Conservation (phyloP, 2,888 invertebrate genomes). For the Heteromurus nitidus region DNA sequence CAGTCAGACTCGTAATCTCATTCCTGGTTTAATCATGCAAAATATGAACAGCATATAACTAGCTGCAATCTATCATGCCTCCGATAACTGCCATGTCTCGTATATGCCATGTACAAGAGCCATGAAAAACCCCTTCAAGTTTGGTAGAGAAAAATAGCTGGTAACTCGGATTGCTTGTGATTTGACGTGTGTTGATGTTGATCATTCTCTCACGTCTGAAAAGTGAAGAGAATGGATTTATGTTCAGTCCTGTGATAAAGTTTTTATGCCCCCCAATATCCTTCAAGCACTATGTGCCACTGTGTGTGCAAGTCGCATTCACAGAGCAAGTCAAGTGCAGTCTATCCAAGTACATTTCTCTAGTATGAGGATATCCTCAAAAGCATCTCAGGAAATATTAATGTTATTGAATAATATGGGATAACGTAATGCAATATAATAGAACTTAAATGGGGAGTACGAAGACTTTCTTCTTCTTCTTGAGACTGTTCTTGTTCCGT, state of each 20-base stretch:
- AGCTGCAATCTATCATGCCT: too few species aligned
- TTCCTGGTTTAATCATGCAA: too few species aligned
- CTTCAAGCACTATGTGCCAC: not conserved
- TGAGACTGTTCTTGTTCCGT: not conserved
- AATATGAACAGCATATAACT: too few species aligned
- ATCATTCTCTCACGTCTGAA: not conserved
- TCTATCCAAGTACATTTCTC: not conserved
- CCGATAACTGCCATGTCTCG: too few species aligned
- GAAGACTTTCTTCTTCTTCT: not conserved
- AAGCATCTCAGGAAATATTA: conserved; percentile 24
- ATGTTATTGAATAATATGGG: conserved; percentile 39
- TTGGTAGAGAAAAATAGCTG: too few species aligned
- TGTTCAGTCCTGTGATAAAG: conserved; percentile 2
- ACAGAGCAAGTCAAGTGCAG: not conserved
- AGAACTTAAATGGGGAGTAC: conserved; percentile 32
- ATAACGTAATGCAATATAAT: conserved; percentile 14
- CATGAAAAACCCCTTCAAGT: too few species aligned
- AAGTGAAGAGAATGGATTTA: conserved; percentile 27
- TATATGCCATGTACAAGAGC: too few species aligned
- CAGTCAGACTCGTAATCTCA: too few species aligned
- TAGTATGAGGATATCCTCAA: conserved; percentile 37
- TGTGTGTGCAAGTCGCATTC: not conserved
- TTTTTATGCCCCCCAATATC: not conserved
- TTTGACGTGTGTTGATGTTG: too few species aligned
- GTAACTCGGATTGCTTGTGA: too few species aligned